Evolutionary conservation across 30 jellyfish, hydroid and myxozoan species (phyloP), one percentile per base, ranked within the genome.

Genomic region (Nemopilema nomurai): DNA sequence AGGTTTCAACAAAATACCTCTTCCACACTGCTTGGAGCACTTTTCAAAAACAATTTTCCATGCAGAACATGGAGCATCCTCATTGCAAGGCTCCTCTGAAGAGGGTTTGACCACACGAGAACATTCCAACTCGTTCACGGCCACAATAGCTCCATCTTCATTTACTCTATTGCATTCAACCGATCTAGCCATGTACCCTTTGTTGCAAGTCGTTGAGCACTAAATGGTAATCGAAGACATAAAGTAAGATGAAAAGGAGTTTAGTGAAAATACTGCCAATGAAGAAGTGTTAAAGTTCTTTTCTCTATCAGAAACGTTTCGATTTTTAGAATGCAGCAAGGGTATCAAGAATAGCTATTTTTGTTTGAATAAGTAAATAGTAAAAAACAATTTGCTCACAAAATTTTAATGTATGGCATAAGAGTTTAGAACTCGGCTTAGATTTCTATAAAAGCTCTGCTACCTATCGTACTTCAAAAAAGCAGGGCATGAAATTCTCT

Each of bases 21-120:
- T 92, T 28, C 97, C 98, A 63, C 98, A 92, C 6, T 86, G 79
- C 62, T 67, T 80, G 64, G 97, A 74, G 86, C 98, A 92, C 50
- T 77, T 63, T 1, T 88, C 63, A 77, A 52, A 92, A 27, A 52
- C 65, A 53, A 82, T 67, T 33, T 18, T 21, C 98, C 98, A 92
- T 26, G 74, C 96, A 19, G 97, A 89, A 30, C 98, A 92, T 4
- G 87, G 92, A 4, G 33, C 83, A 13, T 92, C 97, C 1, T 53
- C 73, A 74, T 87, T 92, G 75, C 98, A 92, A 0, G 85, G 41
- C 18, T 82, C 84, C n/a, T 62, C 68, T 4, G 89, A 53, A 13
- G 92, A 28, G n/a, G 90, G 89, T 33, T 28, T 49, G 8, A n/a
- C 76, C 24, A 52, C 28, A 50, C 80, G 76, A 4, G 83, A 29